Conservation (phyloP, 2,888 invertebrate genomes). For the Glaucopsyche alexis region DNA sequence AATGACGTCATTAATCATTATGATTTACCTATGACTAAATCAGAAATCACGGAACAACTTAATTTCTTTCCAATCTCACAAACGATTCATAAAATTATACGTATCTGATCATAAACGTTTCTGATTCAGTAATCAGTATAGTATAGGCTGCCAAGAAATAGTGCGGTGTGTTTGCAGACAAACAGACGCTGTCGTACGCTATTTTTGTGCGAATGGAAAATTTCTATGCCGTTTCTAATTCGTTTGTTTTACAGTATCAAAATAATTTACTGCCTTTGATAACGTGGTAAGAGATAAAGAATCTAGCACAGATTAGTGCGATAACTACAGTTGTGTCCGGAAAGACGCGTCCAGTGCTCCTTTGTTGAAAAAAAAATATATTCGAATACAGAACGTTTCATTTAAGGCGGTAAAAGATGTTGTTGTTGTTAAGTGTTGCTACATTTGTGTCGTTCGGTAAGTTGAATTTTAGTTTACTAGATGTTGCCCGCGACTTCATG, state of each 20-base stretch:
- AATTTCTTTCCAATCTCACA: not conserved
- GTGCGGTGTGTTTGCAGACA: conserved; percentile 11
- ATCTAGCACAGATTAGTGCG: conserved; percentile 59
- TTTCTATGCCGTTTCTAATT: conserved; percentile 41
- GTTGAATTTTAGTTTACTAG: conserved; percentile 39
- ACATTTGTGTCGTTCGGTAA: conserved; percentile 60
- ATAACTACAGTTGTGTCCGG: conserved; percentile 54
- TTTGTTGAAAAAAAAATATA: not conserved
- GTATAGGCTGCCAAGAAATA: conserved; percentile 19
- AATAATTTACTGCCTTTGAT: conserved; percentile 67
- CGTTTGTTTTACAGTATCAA: conserved; percentile 54
- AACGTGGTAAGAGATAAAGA: conserved; percentile 60
- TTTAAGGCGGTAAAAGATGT: conserved; percentile 45
- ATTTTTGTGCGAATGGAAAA: conserved; percentile 36
- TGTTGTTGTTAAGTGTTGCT: conserved; percentile 52
- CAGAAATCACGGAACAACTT: not conserved
- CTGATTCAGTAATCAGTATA: no score
- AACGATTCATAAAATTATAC: conserved; percentile 14
- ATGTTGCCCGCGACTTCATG: no score
- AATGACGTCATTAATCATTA: no score
- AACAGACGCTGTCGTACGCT: not conserved
- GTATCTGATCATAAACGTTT: not conserved
- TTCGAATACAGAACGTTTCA: conserved; percentile 34
- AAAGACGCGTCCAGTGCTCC: conserved; percentile 44
- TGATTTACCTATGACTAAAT: no score